These are phyloP conservation scores for Drosophila affinis DNA, from an alignment of 2,888 invertebrate species.

Conservation along the genomic window DNA sequence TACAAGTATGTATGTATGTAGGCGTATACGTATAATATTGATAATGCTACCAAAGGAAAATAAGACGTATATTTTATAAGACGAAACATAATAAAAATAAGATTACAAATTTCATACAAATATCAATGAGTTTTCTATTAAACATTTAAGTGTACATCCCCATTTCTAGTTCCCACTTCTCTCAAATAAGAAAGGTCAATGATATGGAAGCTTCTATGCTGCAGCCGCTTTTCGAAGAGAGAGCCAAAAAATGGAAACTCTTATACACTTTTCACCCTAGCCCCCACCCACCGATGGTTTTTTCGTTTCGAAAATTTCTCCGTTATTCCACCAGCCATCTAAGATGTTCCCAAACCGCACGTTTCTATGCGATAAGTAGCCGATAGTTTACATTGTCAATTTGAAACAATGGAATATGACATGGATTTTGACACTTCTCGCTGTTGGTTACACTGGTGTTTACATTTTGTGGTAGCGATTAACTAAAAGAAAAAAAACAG, in stretches of 20 bases:
- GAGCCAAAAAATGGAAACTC: no score
- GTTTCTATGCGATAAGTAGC: no score
- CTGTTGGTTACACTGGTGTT: conserved; percentile 29
- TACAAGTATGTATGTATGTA: conserved; percentile 65
- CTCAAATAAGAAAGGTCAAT: no score
- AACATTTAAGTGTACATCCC: neutral
- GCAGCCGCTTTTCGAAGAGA: no score
- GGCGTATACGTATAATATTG: conserved; percentile 75
- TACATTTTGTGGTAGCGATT: conserved; percentile 23
- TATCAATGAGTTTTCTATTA: conserved; percentile 20
- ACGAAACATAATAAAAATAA: conserved; percentile 68
- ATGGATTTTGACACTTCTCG: neutral
- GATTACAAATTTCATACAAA: conserved; percentile 48
- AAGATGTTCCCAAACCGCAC: no score
- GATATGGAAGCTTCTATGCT: no score
- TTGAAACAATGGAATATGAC: neutral
- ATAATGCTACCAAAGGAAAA: conserved; percentile 73
- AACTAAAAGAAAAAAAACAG: conserved; percentile 9
- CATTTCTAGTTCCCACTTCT: no score
- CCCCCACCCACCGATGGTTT: no score
- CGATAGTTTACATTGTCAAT: no score
- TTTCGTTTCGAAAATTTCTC: no score
- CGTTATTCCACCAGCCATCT: no score
- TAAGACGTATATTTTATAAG: conserved; percentile 76
- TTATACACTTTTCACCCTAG: no score